These are phyloP conservation scores for Clamator glandarius DNA, from an alignment of 2,797 vertebrate genomes.

Conservation along the genomic window DNA sequence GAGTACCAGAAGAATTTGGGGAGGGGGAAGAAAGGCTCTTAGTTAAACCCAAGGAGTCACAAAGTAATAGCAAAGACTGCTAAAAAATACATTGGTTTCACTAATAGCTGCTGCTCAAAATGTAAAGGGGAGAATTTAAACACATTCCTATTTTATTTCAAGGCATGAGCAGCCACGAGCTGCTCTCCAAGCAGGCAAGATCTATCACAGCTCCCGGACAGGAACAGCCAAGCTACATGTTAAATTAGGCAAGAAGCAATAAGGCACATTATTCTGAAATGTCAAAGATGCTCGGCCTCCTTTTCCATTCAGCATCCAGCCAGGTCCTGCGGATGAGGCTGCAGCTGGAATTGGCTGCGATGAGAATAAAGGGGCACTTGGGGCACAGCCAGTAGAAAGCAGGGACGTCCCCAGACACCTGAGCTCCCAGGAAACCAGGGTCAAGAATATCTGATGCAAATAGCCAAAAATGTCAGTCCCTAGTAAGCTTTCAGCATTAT, in stretches of 20 bases:
- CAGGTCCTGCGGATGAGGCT: neutral
- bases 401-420: fast-evolving
- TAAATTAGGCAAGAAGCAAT: neutral
- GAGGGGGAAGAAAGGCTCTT: conserved; percentile 26
- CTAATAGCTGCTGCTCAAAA: neutral
- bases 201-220: neutral
- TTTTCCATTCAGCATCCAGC: neutral
- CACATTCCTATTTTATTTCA: neutral
- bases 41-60: conserved; percentile 63
- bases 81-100: conserved; percentile 36
- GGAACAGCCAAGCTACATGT: neutral
- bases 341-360: fast-evolving
- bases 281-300: neutral
- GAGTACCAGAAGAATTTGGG: neutral
- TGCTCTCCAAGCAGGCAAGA: neutral
- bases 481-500: neutral
- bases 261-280: neutral
- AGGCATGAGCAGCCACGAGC: neutral
- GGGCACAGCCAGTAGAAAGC: fast-evolving
- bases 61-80: conserved; percentile 24
- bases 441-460: neutral
- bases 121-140: neutral
- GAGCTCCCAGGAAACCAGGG: fast-evolving
- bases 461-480: neutral
- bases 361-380: neutral